Conservation (phyloP, 1,140 invertebrate genomes). For the Trachelipus rathkii region DNA sequence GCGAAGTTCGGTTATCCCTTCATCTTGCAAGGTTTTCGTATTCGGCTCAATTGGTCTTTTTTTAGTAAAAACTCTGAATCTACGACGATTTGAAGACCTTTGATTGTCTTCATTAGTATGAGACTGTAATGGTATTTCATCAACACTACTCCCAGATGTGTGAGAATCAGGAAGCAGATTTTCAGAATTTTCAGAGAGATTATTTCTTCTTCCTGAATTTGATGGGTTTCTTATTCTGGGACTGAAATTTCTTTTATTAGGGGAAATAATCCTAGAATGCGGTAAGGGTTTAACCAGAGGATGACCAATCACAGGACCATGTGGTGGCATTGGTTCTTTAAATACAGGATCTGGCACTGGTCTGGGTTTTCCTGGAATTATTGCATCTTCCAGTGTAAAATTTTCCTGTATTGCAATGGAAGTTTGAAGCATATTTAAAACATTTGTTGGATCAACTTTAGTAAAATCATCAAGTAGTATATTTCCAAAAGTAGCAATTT, state of each 20-base stretch:
- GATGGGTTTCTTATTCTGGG: too few relatives aligned
- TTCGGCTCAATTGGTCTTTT: too few relatives aligned
- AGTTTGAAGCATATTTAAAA: neutral
- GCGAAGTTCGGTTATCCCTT: too few relatives aligned
- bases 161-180: neutral
- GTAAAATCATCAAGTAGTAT: conserved; percentile 39
- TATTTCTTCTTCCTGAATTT: too few relatives aligned
- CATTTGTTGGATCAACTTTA: conserved; percentile 20
- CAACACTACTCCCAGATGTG: neutral
- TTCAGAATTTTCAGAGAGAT: neutral
- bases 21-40: too few relatives aligned
- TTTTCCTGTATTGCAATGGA: conserved; percentile 25
- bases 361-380: conserved; percentile 42
- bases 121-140: conserved; percentile 4
- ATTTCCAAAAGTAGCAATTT: conserved; percentile 40
- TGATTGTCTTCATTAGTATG: neutral
- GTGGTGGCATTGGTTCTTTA: conserved; percentile 38
- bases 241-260: neutral
- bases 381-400: conserved; percentile 42
- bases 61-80: too few relatives aligned
- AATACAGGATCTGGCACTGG: conserved; percentile 42
- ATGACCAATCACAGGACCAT: conserved; percentile 36
- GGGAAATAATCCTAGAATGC: conserved; percentile 16
- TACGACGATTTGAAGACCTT: too few relatives aligned
- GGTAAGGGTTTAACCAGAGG: neutral